These are phyloP conservation scores for Stegastes partitus DNA, from an alignment of 2,113 vertebrate genomes.

Conservation along the genomic window DNA sequence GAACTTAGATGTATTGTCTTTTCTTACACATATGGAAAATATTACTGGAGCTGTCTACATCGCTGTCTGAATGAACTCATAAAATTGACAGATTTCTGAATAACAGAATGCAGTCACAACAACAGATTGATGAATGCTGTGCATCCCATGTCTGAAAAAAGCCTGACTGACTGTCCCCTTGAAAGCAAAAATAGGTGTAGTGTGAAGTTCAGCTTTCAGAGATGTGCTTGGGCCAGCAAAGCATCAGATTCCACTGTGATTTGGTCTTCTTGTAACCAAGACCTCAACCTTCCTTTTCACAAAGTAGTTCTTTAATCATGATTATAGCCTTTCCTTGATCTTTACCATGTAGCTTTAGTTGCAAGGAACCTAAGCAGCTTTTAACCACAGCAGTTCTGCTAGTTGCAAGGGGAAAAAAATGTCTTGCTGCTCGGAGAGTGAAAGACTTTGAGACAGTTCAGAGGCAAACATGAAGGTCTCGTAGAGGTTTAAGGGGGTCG, in stretches of 20 bases:
- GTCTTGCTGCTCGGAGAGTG: not conserved
- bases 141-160: no score
- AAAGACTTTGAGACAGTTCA: not conserved
- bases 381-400: not conserved
- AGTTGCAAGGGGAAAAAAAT: not conserved
- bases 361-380: not conserved
- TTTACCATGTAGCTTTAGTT: not conserved
- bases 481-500: not conserved
- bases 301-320: not conserved
- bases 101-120: no score
- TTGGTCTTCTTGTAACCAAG: slow-evolving; percentile 3
- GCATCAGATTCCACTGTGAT: no score
- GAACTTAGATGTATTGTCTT: no score
- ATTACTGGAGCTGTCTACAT: no score
- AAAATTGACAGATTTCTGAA: no score
- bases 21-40: no score
- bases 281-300: not conserved
- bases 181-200: no score
- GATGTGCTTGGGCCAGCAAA: not conserved
- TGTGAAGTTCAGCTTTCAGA: no score
- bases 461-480: slow-evolving; percentile 1
- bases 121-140: no score
- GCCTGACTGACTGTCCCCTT: no score
- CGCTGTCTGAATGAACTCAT: no score
- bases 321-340: not conserved